Conservation (phyloP, 1,140 invertebrate species). For the Drosophila lacertosa region DNA sequence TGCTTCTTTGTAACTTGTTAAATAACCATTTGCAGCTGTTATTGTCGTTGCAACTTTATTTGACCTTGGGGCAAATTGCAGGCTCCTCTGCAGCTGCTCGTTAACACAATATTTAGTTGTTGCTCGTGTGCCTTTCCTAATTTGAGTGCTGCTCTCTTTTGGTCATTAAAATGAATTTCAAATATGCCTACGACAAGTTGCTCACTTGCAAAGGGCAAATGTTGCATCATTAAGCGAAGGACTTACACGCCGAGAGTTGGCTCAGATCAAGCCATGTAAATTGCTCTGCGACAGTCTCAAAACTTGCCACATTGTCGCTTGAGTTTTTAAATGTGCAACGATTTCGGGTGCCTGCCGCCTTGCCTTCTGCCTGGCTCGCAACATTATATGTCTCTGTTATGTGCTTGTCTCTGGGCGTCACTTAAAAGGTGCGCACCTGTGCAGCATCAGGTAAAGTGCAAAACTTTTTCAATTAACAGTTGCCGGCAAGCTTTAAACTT, state of each 20-base stretch:
- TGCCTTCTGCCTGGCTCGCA: neutral
- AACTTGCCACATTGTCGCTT: constrained; percentile 51
- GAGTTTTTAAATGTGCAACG: constrained; percentile 52
- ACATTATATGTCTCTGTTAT: constrained; percentile 19
- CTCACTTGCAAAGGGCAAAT: constrained; percentile 22
- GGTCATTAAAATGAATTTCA: constrained; percentile 64
- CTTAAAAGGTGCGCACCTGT: constrained; percentile 58
- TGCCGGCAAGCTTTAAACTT: constrained; percentile 67
- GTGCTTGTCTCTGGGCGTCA: constrained; percentile 50
- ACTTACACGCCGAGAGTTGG: constrained; percentile 10
- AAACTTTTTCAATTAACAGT: constrained; percentile 83
- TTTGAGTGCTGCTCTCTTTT: constrained; percentile 39
- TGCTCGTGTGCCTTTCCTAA: constrained; percentile 23
- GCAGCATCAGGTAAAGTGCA: constrained; percentile 48
- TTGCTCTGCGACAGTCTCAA: constrained; percentile 27
- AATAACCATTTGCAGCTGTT: neutral
- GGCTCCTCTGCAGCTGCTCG: constrained; percentile 21
- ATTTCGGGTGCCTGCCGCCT: constrained; percentile 10
- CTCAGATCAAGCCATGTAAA: constrained; percentile 44
- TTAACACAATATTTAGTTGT: constrained; percentile 27
- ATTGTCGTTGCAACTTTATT: constrained; percentile 18
- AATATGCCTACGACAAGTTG: constrained; percentile 24
- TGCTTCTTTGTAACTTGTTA: neutral
- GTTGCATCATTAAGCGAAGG: constrained; percentile 64
- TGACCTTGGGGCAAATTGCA: constrained; percentile 37